phyloP scores from a whole-genome alignment of 2,113 vertebrate genomes.

The Channa maculata region DNA sequence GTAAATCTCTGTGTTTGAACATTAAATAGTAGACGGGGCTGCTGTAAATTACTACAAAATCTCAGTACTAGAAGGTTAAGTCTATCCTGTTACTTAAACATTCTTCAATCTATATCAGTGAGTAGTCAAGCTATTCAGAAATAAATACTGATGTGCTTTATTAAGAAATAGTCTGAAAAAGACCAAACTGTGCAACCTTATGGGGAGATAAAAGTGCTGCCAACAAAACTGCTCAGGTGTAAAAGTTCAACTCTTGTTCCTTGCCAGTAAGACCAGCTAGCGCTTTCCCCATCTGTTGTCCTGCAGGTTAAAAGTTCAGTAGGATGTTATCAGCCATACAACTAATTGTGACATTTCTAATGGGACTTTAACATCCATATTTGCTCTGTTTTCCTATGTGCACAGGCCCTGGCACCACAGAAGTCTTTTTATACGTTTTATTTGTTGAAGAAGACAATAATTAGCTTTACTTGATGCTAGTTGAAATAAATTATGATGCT shows the following conservation, averaged over 20 bases:
- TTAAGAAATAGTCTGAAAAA: conserved; percentile 16
- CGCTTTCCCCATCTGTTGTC: neutral
- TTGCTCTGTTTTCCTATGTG: neutral
- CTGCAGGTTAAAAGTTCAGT: conserved; percentile 7
- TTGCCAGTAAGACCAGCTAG: neutral
- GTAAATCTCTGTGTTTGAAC: conserved; percentile 46
- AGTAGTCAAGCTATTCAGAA: conserved; percentile 46
- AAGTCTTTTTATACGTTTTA: neutral
- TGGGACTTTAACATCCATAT: neutral
- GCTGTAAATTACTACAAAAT: conserved; percentile 45
- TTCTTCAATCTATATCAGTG: conserved; percentile 37
- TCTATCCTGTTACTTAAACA: conserved; percentile 31
- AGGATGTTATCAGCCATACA: neutral
- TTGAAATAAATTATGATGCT: conserved; percentile 32
- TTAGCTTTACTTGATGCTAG: conserved; percentile 22
- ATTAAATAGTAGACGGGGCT: conserved; percentile 47
- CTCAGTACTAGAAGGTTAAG: conserved; percentile 55
- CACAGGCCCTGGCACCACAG: neutral
- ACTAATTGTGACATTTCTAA: conserved; percentile 13
- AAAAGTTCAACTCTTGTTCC: conserved; percentile 36
- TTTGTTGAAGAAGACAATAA: neutral
- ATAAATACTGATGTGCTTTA: conserved; percentile 50
- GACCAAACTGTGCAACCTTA: conserved; percentile 17
- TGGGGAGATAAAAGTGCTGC: conserved; percentile 37
- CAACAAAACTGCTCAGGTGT: conserved; percentile 5